Base-by-base conservation (phyloP, 2,888 invertebrate genomes). In the Atethmia centrago region DNA sequence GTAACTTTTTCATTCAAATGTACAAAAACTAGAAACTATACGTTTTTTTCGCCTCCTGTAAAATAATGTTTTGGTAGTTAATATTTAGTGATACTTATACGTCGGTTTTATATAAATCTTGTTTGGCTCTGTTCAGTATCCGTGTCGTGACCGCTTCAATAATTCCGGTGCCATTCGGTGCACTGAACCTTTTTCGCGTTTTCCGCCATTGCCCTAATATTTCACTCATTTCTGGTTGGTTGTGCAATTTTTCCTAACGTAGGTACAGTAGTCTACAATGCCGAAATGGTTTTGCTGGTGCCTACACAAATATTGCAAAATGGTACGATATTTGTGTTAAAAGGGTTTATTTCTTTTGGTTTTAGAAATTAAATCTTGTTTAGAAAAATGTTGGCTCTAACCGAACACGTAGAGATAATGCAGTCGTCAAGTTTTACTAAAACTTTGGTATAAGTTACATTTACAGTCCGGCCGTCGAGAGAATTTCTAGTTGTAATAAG, bases 81-180 rank as follows among this genome's bases (percentile, higher is more conserved):
- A n/a, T n/a, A n/a, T n/a, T n/a, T n/a, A n/a, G n/a, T n/a, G n/a
- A n/a, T n/a, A n/a, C n/a, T n/a, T 63, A 40, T 53, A 53, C 67
- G 28, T 61, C 31, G 16, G 40, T 53, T 59, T 16, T 63, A 55
- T 68, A 66, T n/a, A 56, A 71, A 71, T 9, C 51, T 55, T 45
- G 53, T 66, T 71, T 61, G 49, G n/a, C 53, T 75, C 59, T 56
- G 69, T 68, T 70, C 62, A 68, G 72, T 74, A 69, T 72, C 80
- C 76, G 70, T 84, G 83, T 78, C 86, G 89, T 88, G 90, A 88
- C 82, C 77, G 81, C 74, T 75, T 61, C 84, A 77, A 88, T 88
- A 89, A 89, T 86, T 75, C 75, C 87, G 87, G 89, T 90, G 87
- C 90, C 91, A 89, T 74, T 83, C 88, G 80, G 90, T 88, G 88